These are phyloP conservation scores for Oryctolagus cuniculus DNA, from an alignment of 2,113 vertebrate species.

Conservation along the genomic window mOryCun1.1 NC_091443.1:91961501-91962000, in stretches of 20 bases:
- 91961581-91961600: neutral
- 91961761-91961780: neutral
- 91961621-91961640: conserved; percentile 10
- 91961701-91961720: neutral
- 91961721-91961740: neutral
- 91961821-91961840: neutral
- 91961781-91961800: neutral
- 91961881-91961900: neutral
- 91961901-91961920: neutral
- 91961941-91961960: neutral
- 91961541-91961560: conserved; percentile 8
- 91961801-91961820: neutral
- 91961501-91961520: neutral
- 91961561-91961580: conserved; percentile 1
- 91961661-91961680: neutral
- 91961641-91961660: conserved; percentile 3
- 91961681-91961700: neutral
- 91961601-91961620: conserved; percentile 25
- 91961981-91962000: neutral
- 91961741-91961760: neutral
- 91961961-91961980: neutral
- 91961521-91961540: conserved; percentile 17
- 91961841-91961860: neutral
- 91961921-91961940: neutral
- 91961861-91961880: neutral